phyloP scores from a whole-genome alignment of 2,888 invertebrate species.

The Rhagonycha fulva region DNA sequence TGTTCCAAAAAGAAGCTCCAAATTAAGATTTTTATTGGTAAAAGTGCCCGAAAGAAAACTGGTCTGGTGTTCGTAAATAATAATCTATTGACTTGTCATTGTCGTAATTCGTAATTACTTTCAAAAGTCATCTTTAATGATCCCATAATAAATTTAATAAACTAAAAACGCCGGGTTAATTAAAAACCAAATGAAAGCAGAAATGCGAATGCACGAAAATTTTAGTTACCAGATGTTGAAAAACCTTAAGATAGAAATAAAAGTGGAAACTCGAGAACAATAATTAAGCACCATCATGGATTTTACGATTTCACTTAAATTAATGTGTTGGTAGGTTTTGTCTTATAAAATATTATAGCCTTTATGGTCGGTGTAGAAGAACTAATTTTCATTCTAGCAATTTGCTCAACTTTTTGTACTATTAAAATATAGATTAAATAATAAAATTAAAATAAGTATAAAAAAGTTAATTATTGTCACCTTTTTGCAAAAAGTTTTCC shows the following conservation, averaged over 20 bases:
- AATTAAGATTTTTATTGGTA: neutral
- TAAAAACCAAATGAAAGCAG: neutral
- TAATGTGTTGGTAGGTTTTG: neutral
- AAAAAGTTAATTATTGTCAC: neutral
- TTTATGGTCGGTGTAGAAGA: neutral
- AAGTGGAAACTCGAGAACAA: neutral
- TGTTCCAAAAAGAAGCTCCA: neutral
- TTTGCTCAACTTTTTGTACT: neutral
- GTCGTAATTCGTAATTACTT: neutral
- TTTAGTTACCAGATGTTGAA: neutral
- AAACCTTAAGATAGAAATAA: neutral
- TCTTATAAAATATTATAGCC: neutral
- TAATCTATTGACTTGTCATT: neutral
- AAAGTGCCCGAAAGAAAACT: neutral
- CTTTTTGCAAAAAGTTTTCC: neutral
- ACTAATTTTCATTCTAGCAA: neutral
- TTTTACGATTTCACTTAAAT: slow-evolving; percentile 1
- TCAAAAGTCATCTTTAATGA: no score
- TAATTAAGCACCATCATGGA: slow-evolving; percentile 5
- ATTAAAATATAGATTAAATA: neutral
- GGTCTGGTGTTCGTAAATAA: neutral
- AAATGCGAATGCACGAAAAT: neutral
- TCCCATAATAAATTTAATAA: no score
- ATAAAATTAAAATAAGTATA: neutral
- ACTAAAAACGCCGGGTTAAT: neutral